Evolutionary conservation across 2,113 vertebrate genomes (phyloP).

Genomic region (Pampusana beccarii): DNA sequence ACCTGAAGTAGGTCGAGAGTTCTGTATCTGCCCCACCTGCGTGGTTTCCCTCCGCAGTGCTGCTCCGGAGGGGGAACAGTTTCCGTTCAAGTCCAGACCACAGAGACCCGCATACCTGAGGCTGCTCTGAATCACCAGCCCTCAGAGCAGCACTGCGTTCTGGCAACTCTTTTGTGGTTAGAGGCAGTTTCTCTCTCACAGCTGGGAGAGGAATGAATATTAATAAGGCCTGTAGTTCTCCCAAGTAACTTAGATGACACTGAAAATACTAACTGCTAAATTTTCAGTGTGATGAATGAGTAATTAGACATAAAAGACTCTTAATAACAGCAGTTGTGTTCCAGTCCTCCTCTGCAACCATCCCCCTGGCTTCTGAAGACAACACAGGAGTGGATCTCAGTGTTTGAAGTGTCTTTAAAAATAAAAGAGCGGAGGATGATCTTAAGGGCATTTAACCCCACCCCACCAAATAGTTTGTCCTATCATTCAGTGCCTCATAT

Average conservation of each 20-base stretch:
- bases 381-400: background rate
- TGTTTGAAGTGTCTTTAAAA: background rate
- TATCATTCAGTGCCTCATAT: background rate
- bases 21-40: background rate
- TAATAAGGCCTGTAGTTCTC: constrained; percentile 11
- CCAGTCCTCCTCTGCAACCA: constrained; percentile 18
- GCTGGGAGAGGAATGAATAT: constrained; percentile 12
- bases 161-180: background rate
- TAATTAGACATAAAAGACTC: constrained; percentile 44
- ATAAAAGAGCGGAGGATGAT: background rate
- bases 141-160: background rate
- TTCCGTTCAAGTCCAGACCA: background rate
- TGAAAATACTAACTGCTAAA: constrained; percentile 47
- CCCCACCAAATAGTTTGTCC: background rate
- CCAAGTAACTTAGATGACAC: constrained; percentile 10
- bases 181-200: background rate
- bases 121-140: background rate
- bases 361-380: background rate
- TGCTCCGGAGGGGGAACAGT: background rate
- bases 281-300: constrained; percentile 33
- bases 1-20: background rate
- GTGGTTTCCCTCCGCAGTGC: background rate
- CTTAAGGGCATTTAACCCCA: background rate
- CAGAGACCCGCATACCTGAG: background rate
- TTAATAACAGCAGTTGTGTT: constrained; percentile 41